Conservation (phyloP, 2,888 invertebrate species). For the Cephalotes varians region DNA sequence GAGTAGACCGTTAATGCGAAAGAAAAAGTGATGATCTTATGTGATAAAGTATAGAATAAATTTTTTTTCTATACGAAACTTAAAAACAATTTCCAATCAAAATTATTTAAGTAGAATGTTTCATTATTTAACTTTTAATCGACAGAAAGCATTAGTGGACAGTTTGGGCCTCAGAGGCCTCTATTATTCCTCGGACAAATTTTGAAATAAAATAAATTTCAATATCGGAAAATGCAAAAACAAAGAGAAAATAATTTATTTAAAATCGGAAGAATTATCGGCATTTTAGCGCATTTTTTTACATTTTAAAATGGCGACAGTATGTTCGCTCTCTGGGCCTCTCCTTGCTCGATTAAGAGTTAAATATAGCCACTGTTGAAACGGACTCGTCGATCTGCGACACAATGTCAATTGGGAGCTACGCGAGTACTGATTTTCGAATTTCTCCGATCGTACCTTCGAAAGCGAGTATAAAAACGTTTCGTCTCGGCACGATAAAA, state of each 20-base stretch:
- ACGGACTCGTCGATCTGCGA: not conserved
- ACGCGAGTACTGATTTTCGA: not conserved
- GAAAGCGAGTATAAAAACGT: not conserved
- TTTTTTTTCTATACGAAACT: not conserved
- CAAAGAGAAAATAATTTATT: too few species aligned
- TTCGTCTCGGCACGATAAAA: not conserved
- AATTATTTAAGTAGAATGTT: not conserved
- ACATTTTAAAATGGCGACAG: too few species aligned
- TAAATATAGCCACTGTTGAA: not conserved
- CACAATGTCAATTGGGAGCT: not conserved
- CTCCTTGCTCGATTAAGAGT: too few species aligned
- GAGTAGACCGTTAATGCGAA: not conserved
- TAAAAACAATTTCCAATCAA: not conserved
- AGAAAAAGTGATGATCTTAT: not conserved
- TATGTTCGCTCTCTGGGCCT: too few species aligned
- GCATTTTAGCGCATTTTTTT: too few species aligned
- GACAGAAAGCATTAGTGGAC: too few species aligned
- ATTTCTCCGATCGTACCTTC: not conserved
- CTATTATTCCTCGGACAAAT: too few species aligned
- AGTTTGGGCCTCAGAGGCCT: too few species aligned
- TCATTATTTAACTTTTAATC: too few species aligned
- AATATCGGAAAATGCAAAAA: too few species aligned
- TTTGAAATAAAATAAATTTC: too few species aligned
- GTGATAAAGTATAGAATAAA: not conserved
- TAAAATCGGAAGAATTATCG: too few species aligned